phyloP scores from a whole-genome alignment of 2,888 invertebrate genomes.

The Piscicola geometra region DNA sequence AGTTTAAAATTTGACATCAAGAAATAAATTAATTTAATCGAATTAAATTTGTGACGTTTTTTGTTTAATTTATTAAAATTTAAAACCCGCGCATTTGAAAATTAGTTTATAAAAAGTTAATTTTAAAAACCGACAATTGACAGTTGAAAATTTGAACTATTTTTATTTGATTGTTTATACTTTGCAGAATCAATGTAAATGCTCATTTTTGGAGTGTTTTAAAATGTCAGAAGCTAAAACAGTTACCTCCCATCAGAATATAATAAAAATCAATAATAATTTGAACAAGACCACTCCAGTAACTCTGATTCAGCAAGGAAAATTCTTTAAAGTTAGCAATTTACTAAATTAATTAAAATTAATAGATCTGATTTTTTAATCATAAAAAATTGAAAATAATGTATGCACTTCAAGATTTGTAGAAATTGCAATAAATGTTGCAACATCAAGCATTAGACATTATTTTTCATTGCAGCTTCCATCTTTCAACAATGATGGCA shows the following conservation, averaged over 20 bases:
- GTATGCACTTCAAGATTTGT: no score
- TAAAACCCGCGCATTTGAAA: not conserved
- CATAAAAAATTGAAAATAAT: not conserved
- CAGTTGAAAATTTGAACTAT: slow-evolving; percentile 10
- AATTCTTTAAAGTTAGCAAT: slow-evolving; percentile 25
- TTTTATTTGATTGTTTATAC: not conserved
- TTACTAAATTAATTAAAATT: not conserved
- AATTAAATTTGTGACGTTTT: not conserved
- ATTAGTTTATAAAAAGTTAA: not conserved
- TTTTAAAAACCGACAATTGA: not conserved
- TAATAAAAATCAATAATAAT: slow-evolving; percentile 28
- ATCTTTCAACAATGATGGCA: slow-evolving; percentile 1
- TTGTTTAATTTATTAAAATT: not conserved
- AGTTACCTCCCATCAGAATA: slow-evolving; percentile 17
- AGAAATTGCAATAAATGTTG: no score
- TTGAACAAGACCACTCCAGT: slow-evolving; percentile 28
- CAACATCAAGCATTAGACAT: not conserved
- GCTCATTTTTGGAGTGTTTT: slow-evolving; percentile 8
- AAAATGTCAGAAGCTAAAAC: slow-evolving; percentile 29
- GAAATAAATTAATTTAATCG: not conserved
- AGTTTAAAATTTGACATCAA: not conserved
- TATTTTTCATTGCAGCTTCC: slow-evolving; percentile 6
- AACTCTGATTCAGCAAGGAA: slow-evolving; percentile 32
- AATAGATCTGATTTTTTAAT: not conserved
- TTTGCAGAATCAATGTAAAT: slow-evolving; percentile 16